Percentiles rank a stretch among this genome's conserved stretches.
These are phyloP conservation scores for Corydoras sp. DNA, from an alignment of 2,113 vertebrate species.

Conservation along the genomic window DNA sequence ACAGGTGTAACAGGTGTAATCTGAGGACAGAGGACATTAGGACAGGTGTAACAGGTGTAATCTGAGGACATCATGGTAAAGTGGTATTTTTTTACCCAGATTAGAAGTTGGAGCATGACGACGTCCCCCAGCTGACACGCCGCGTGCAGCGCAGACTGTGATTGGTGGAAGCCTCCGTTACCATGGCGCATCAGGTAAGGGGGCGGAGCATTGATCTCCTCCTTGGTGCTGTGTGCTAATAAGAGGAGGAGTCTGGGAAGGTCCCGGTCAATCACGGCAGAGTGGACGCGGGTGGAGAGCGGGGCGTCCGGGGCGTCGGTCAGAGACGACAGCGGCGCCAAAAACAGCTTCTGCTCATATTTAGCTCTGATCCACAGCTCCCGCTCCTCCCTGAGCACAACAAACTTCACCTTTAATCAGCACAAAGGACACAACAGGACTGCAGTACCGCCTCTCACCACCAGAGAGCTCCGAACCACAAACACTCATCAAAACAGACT, in stretches of 20 bases:
- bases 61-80: no score
- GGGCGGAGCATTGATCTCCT: conserved; percentile 71
- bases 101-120: conserved; percentile 89
- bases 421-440: no score
- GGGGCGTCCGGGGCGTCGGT: conserved; percentile 46
- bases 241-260: conserved; percentile 79
- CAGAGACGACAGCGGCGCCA: conserved; percentile 67
- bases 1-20: no score
- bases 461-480: no score
- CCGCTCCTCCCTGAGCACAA: conserved; percentile 74
- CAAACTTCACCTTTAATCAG: no score
- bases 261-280: conserved; percentile 76
- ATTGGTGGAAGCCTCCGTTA: conserved; percentile 55
- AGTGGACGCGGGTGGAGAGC: conserved; percentile 69
- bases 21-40: no score
- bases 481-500: no score
- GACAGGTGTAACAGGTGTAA: no score
- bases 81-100: conserved; percentile 74
- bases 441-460: no score
- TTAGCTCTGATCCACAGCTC: conserved; percentile 93
- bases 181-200: conserved; percentile 40
- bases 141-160: conserved; percentile 69
- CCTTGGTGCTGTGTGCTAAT: conserved; percentile 85
- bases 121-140: conserved; percentile 83
- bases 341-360: conserved; percentile 85